Evolutionary conservation across 2,888 invertebrate genomes (phyloP).

Genomic region (Ceramica pisi): DNA sequence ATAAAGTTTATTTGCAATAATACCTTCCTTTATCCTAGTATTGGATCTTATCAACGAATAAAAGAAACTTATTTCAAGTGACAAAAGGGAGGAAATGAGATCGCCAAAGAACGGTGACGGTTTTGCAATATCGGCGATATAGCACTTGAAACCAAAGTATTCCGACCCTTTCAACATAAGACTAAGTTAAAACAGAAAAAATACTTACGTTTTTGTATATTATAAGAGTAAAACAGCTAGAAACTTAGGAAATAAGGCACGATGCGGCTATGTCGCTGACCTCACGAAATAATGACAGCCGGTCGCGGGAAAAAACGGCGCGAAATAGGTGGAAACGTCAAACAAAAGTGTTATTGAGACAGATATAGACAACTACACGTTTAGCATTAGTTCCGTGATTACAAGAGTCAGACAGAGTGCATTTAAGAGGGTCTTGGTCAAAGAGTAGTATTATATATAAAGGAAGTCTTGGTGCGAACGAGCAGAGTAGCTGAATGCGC

Average conservation of each 20-base stretch:
- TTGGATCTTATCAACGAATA: not conserved
- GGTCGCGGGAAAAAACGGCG: conserved; percentile 83
- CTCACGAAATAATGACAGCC: conserved; percentile 68
- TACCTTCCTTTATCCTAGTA: not conserved
- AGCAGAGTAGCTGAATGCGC: not conserved
- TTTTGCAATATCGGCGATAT: not conserved
- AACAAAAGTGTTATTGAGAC: not conserved
- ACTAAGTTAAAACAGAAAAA: not conserved
- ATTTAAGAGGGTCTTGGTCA: too few species aligned
- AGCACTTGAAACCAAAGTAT: not conserved
- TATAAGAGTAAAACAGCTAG: conserved; percentile 14
- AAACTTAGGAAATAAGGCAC: conserved; percentile 59
- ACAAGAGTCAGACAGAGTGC: not conserved
- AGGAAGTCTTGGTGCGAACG: too few species aligned
- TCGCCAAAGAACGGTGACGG: conserved; percentile 3
- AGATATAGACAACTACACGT: not conserved
- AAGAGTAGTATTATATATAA: too few species aligned
- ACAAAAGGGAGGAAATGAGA: not conserved
- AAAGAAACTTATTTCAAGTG: not conserved
- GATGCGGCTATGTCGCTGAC: conserved; percentile 69
- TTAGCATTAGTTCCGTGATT: too few species aligned
- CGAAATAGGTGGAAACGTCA: conserved; percentile 67
- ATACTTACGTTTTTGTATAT: conserved; percentile 47
- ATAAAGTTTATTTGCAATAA: conserved; percentile 26
- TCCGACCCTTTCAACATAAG: not conserved